Percentiles rank a stretch among this genome's conserved stretches.
Conservation (phyloP, 2,113 vertebrate species). For the Acanthochromis polyacanthus region DNA sequence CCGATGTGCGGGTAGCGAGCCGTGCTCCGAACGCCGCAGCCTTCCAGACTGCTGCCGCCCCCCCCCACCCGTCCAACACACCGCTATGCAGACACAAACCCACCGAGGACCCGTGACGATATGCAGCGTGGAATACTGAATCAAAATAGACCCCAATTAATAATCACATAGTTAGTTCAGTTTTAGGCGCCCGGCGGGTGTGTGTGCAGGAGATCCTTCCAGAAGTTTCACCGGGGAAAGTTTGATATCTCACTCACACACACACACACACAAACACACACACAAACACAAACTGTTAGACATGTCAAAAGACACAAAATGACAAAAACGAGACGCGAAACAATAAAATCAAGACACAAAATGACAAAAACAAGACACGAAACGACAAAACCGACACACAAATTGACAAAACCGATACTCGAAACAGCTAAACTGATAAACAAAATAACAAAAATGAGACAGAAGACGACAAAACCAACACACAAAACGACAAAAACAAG, state of each 20-base stretch:
- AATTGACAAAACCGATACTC: too few relatives aligned
- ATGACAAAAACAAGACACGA: too few relatives aligned
- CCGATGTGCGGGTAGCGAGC: constrained; percentile 91
- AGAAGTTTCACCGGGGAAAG: constrained; percentile 59
- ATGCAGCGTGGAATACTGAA: constrained; percentile 94
- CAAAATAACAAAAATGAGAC: too few relatives aligned
- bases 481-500: too few relatives aligned
- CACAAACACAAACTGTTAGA: constrained; percentile 54
- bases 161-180: constrained; percentile 94
- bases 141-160: constrained; percentile 92
- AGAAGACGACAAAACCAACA: too few relatives aligned
- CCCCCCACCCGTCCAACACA: constrained; percentile 84
- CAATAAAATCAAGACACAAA: too few relatives aligned
- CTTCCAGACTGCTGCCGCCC: constrained; percentile 86
- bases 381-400: too few relatives aligned
- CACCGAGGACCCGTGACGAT: constrained; percentile 93
- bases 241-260: constrained; percentile 23
- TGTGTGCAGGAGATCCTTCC: constrained; percentile 26
- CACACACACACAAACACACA: background rate
- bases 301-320: constrained; percentile 45
- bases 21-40: constrained; percentile 92
- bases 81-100: constrained; percentile 92
- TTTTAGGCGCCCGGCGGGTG: constrained; percentile 84
- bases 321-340: too few relatives aligned
- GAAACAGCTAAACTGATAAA: too few relatives aligned